Base-by-base conservation (phyloP, 2,113 vertebrate species). In the Ptychochromis oligacanthus region DNA sequence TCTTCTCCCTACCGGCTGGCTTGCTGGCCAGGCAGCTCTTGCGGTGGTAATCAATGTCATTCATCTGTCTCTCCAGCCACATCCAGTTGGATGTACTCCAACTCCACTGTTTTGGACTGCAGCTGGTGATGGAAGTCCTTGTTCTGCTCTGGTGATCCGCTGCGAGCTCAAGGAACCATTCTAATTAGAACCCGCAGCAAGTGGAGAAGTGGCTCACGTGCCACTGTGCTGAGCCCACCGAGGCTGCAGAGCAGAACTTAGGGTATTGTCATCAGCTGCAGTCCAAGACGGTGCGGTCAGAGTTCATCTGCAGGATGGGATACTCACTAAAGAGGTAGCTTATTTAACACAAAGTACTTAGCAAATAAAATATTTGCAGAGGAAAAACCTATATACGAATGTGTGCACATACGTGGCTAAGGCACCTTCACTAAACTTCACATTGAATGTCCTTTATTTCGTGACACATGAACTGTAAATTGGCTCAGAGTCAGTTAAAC, bases 291-390 rank as follows among this genome's bases (percentile, higher is more conserved):
- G 5, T 3, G 43, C 40, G 20, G 43, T 24, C 49, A 28, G 24
- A 72, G 65, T 52, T 72, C 0, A 52, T 20, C 43, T 46, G n/a
- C n/a, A 65, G 4, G 62, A 6, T 2, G 36, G 11, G 12, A 38
- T 22, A 6, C 12, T 17, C 0, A 7, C 0, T 49, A 70, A 40
- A 70, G 26, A 70, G 26, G 24, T 40, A 28, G 64, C 40, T 46
- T 28, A 67, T 28, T 28, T 49, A 26, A 12, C 3, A 18, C 15
- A 49, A 67, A 46, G 40, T 24, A 26, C 40, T 49, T 43, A 4
- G 40, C 40, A 43, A 13, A 43, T 43, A 4, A 43, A 40, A 40
- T 40, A 10, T 40, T 67, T 49, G 5, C 40, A 49, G 64, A 70
- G 40, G 40, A 70, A 65, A 4, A 43, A 43, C 43, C 38, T 65